Base-by-base conservation (phyloP, 2,113 vertebrate genomes). In the Crotalus viridis region DNA sequence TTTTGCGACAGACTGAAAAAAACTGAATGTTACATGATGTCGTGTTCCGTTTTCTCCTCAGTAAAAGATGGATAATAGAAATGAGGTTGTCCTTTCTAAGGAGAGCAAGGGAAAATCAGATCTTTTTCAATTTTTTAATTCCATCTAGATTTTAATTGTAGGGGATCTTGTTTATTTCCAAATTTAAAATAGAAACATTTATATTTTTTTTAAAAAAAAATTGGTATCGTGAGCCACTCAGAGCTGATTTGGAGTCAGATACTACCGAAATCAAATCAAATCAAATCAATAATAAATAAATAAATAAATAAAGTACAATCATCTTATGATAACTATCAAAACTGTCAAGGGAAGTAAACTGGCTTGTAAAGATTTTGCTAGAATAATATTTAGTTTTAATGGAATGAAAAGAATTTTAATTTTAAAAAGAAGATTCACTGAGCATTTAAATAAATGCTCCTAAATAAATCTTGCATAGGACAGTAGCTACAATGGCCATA, bases 401-500 rank as follows among this genome's bases (percentile, higher is more conserved):
- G 90, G 24, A 81, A 74, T 52, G 17, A 15, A 85, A 88, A 56
- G 69, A 88, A 39, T 85, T 95, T 61, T 57, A 6, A 89, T 28
- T 26, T 85, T 93, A 56, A 91, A 43, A 74, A 21, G 19, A 92
- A 95, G 96, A 97, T 92, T 96, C 94, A 93, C 81, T 15, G 94
- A 93, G 87, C 55, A 90, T 64, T 94, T 96, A 94, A 93, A 97
- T 91, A 88, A 94, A 69, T 69, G 90, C 90, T 94, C 94, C 93
- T 91, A 95, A 93, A 94, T 92, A 90, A 88, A 95, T 95, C 95
- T 88, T 93, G 61, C 10, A 0, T 15, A 96, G 96, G 96, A 96
- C 92, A 57, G 48, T 54, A 21, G 93, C 95, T 94, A 95, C 1
- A 0, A 61, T 91, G 94, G 28, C 95, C 92, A 96, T 93, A 95